Evolutionary conservation across 2,888 invertebrate genomes (phyloP).

Genomic region (Lumbricus terrestris): DNA sequence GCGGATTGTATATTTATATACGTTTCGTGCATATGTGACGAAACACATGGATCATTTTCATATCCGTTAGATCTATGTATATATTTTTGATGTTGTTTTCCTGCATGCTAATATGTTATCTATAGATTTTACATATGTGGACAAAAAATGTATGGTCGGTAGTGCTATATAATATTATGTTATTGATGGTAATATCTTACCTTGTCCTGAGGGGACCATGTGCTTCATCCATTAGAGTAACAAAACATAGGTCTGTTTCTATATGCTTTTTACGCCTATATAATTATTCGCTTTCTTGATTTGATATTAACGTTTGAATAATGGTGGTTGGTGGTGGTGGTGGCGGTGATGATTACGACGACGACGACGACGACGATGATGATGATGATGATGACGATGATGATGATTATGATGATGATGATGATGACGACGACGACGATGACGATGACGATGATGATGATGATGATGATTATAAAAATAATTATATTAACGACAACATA

Average conservation of each 20-base stretch:
- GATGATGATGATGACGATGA: conserved; percentile 18
- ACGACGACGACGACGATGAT: conserved; percentile 11
- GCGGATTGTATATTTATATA: not conserved
- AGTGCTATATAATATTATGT: too few species aligned
- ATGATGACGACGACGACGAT: conserved; percentile 11
- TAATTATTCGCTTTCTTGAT: not conserved
- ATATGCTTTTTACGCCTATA: not conserved
- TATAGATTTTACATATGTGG: too few species aligned
- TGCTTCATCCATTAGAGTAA: not conserved
- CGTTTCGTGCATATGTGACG: not conserved
- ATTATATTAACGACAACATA: too few species aligned
- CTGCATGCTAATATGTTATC: too few species aligned
- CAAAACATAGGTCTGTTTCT: not conserved
- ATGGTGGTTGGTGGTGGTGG: too few species aligned
- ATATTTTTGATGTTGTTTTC: too few species aligned
- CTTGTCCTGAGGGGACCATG: not conserved
- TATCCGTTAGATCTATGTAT: too few species aligned
- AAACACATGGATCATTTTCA: too few species aligned
- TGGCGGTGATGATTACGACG: not conserved
- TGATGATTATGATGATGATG: not conserved
- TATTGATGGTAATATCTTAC: not conserved
- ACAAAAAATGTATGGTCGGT: too few species aligned
- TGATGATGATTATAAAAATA: not conserved
- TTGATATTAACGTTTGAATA: not conserved
- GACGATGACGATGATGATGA: not conserved